These are phyloP conservation scores for Dysmachus trigonus DNA, from an alignment of 2,888 invertebrate species.

Conservation along the genomic window DNA sequence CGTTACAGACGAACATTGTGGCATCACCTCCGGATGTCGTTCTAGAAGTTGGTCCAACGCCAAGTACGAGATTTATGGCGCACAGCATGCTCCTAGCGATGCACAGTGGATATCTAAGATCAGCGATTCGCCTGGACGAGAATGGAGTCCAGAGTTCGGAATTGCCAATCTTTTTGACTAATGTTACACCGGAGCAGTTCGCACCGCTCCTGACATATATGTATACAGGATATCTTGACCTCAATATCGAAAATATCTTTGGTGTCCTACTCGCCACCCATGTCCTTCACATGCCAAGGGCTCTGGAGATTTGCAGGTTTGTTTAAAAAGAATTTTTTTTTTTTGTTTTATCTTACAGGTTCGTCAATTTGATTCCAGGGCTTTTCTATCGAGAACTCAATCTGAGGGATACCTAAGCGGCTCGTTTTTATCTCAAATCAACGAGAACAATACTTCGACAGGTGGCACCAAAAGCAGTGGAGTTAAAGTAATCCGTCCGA, in stretches of 20 bases:
- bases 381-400: constrained; percentile 69
- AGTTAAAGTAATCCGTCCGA: constrained; percentile 68
- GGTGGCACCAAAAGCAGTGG: background rate
- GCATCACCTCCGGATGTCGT: constrained; percentile 70
- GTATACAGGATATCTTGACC: constrained; percentile 77
- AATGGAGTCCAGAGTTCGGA: constrained; percentile 36
- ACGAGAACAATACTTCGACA: constrained; percentile 43
- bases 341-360: constrained; percentile 13
- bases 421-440: constrained; percentile 47
- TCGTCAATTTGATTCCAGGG: constrained; percentile 57
- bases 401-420: constrained; percentile 59
- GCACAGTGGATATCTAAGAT: constrained; percentile 77
- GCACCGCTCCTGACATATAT: constrained; percentile 76
- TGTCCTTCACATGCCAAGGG: constrained; percentile 77
- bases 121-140: constrained; percentile 67
- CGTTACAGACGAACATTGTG: constrained; percentile 51
- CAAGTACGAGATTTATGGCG: constrained; percentile 73
- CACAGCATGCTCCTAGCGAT: constrained; percentile 73
- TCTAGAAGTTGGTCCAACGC: constrained; percentile 71
- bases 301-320: constrained; percentile 72
- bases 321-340: background rate
- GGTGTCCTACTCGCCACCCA: constrained; percentile 76
- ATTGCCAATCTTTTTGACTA: constrained; percentile 66
- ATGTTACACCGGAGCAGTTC: constrained; percentile 71
- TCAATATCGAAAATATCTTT: constrained; percentile 76